Conservation (phyloP, 2,888 invertebrate genomes). For the Netelia melanura region DNA sequence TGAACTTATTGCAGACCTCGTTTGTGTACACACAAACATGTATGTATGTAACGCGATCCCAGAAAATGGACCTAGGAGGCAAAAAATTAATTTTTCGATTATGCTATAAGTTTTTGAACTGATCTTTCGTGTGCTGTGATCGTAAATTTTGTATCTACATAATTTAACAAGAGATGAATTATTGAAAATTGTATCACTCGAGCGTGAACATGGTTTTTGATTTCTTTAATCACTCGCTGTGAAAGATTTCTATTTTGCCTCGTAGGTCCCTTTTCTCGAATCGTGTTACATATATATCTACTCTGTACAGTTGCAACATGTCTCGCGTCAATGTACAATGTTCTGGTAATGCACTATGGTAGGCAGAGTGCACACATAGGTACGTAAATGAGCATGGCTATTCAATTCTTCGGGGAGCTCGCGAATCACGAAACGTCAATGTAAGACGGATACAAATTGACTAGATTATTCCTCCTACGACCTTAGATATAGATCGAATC, state of each 20-base stretch:
- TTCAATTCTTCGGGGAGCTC: conserved; percentile 19
- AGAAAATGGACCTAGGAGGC: too few relatives aligned
- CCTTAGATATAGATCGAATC: neutral
- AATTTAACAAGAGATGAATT: too few relatives aligned
- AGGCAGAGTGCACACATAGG: conserved; percentile 40
- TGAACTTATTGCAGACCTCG: neutral
- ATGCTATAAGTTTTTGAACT: too few relatives aligned
- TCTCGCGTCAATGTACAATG: conserved; percentile 7
- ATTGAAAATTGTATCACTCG: too few relatives aligned
- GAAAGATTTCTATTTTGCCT: too few relatives aligned
- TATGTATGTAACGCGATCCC: too few relatives aligned
- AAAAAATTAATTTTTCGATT: too few relatives aligned
- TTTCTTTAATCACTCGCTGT: too few relatives aligned
- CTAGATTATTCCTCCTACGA: conserved; percentile 4
- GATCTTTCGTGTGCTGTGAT: too few relatives aligned
- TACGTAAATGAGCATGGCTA: conserved; percentile 52
- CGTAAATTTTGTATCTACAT: too few relatives aligned
- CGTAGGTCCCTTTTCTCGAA: too few relatives aligned
- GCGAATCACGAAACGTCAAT: conserved; percentile 55
- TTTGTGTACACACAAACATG: neutral
- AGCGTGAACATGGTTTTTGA: too few relatives aligned
- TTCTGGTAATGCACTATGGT: conserved; percentile 20
- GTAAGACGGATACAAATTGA: neutral
- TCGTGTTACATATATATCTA: neutral
- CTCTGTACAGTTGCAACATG: conserved; percentile 21